Evolutionary conservation across 2,113 vertebrate species (phyloP).

Genomic region (Epinephelus moara): DNA sequence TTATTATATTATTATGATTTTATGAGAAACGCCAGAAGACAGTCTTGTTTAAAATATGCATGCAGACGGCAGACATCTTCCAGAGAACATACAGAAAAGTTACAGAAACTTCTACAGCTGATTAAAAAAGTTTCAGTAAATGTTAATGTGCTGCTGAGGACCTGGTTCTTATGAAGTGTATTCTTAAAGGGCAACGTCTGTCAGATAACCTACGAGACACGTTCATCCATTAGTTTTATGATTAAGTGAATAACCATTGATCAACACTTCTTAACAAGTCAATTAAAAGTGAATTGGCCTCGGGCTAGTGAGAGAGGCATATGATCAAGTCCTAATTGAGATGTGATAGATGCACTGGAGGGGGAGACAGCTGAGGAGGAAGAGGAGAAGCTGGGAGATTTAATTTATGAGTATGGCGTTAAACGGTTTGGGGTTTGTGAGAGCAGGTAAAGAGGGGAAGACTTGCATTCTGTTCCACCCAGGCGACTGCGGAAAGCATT

Average conservation of each 20-base stretch:
- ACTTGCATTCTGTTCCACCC: neutral
- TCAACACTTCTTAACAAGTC: neutral
- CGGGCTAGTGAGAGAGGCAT: neutral
- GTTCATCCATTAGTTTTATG: neutral
- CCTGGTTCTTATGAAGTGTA: neutral
- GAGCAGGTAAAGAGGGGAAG: neutral
- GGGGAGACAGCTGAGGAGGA: no score
- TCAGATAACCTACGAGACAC: neutral
- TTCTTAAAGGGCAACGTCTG: neutral
- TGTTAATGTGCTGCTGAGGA: neutral
- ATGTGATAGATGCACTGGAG: neutral
- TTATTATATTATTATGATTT: constrained; percentile 7
- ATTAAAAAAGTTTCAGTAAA: constrained; percentile 4
- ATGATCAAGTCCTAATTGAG: neutral
- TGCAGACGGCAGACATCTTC: neutral
- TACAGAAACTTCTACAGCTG: neutral
- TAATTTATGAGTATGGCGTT: neutral
- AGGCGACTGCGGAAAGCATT: neutral
- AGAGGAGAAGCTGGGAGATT: neutral
- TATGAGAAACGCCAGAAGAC: constrained; percentile 17
- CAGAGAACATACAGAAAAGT: neutral
- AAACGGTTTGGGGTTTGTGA: neutral
- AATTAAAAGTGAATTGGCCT: neutral
- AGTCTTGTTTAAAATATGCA: neutral
- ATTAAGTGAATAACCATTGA: neutral